These are phyloP conservation scores for Burhinus bistriatus DNA, from an alignment of 2,113 vertebrate species.

Conservation along the genomic window DNA sequence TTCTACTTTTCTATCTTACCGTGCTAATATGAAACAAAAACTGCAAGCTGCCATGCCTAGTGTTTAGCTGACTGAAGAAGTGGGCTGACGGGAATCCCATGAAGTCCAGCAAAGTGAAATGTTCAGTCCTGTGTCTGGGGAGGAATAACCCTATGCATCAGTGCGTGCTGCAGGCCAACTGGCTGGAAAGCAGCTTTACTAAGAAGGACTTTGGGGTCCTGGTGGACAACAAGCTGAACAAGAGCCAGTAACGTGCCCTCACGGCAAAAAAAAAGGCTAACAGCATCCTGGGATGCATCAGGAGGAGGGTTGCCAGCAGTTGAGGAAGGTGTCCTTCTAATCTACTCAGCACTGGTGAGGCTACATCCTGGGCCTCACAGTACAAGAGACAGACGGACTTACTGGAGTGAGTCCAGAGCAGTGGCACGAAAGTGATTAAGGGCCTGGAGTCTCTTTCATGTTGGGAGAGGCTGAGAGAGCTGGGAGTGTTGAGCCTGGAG, in stretches of 20 bases:
- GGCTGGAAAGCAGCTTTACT: neutral
- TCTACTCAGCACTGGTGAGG: neutral
- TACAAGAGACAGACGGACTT: neutral
- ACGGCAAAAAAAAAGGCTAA: neutral
- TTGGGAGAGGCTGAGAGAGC: neutral
- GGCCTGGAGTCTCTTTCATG: neutral
- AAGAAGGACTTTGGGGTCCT: neutral
- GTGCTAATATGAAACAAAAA: neutral
- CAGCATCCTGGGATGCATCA: neutral
- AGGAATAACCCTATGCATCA: neutral
- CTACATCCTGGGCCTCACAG: neutral
- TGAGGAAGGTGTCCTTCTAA: neutral
- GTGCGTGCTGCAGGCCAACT: neutral
- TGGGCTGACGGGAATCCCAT: neutral
- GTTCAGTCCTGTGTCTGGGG: neutral
- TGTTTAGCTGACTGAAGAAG: neutral
- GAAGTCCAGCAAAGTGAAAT: neutral
- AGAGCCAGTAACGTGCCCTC: neutral
- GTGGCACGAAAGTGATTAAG: neutral
- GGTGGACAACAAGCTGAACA: neutral
- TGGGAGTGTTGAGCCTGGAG: neutral
- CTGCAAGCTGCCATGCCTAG: neutral
- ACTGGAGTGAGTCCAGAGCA: neutral
- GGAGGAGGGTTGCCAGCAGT: accelerated
- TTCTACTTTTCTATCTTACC: neutral